Evolutionary conservation across 1,140 invertebrate genomes (phyloP), one percentile per base, ranked within the genome.

Genomic region (Drosophila funebris): DNA sequence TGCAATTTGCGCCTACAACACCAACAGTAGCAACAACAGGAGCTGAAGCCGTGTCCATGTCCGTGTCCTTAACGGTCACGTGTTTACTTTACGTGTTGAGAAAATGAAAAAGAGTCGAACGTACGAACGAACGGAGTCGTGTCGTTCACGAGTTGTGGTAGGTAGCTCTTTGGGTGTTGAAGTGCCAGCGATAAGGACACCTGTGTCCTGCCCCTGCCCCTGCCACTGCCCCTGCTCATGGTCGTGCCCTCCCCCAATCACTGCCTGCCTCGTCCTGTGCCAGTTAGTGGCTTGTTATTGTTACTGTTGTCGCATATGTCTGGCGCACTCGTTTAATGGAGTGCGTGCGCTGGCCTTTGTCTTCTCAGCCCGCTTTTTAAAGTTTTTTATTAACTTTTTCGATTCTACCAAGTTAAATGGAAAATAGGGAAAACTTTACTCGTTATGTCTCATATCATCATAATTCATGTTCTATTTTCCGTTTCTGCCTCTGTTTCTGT

Each of bases 41-140:
- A 36, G 13, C n/a, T 14, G 37, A 37, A 6, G 73, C 29, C 27
- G 36, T 22, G 56, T 54, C 64, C 57, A 63, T 76, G 77, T 75
- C 71, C 74, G 66, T 82, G 78, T 88, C 83, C 83, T 87, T 85
- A 85, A 85, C 82, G 82, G 83, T 87, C 82, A 87, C 82, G 82
- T 87, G 82, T 87, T 87, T 87, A 67, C 78, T 78, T 88, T 87
- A 87, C 82, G 82, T 87, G 82, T 87, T 88, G 82, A 87, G 82
- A 87, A 87, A 87, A 87, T 87, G 82, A 87, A 88, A 85, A 84
- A 82, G 78, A 54, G 52, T 50, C 44, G 14, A 31, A 69, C 24
- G 24, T 5, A 62, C 50, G 64, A 41, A 24, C 4, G 5, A 27
- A 27, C 24, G 24, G 24, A 27, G 24, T 8, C 33, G 58, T 13